phyloP scores from a whole-genome alignment of 1,140 invertebrate genomes.

The Brachionus plicatilis region DNA sequence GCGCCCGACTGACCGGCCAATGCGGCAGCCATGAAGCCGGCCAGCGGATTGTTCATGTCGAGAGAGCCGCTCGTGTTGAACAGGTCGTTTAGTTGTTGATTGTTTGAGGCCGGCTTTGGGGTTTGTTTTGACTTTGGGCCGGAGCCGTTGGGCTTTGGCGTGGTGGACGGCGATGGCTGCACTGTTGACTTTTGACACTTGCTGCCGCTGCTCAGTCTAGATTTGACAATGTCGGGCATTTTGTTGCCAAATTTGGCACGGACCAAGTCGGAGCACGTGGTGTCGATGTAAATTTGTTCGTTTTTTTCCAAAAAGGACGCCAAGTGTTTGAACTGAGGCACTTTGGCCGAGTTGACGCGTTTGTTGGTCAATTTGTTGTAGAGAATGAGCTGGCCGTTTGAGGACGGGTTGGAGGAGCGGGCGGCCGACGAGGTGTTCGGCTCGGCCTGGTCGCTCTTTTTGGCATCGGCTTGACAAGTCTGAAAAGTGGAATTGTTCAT shows the following conservation, averaged over 20 bases:
- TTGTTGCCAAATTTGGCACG: conserved; percentile 5
- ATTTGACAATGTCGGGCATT: conserved; percentile 6
- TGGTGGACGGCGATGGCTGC: neutral
- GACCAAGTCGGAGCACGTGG: neutral
- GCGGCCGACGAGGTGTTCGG: neutral
- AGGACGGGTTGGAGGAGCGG: neutral
- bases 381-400: neutral
- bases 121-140: neutral
- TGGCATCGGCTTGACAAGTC: neutral
- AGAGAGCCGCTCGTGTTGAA: neutral
- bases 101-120: neutral
- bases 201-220: neutral
- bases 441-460: neutral
- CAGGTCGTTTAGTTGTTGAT: neutral
- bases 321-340: neutral
- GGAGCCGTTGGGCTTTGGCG: neutral
- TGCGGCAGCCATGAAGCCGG: conserved; percentile 18
- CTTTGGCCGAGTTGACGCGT: neutral
- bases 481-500: conserved; percentile 7
- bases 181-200: neutral
- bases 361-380: conserved; percentile 18
- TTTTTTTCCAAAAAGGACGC: conserved; percentile 23
- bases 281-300: conserved; percentile 16
- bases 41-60: neutral
- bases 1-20: neutral